phyloP scores from a whole-genome alignment of 2,888 invertebrate genomes.

The Lycaena phlaeas region DNA sequence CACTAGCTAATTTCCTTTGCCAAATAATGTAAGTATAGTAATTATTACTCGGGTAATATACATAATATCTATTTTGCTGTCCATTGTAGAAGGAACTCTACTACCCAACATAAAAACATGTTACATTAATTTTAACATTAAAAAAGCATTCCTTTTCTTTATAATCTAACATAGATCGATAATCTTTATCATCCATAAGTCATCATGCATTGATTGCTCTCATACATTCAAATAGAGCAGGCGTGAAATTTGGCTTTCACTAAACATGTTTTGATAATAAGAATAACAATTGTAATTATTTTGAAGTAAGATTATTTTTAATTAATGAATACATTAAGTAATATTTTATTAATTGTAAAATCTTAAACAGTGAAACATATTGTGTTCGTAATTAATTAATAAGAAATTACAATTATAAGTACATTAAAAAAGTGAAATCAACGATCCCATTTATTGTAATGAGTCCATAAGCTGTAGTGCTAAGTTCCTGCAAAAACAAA shows the following conservation, averaged over 20 bases:
- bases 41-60: too few relatives aligned
- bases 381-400: neutral
- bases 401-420: neutral
- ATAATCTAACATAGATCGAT: neutral
- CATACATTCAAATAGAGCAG: constrained; percentile 31
- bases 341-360: neutral
- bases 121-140: neutral
- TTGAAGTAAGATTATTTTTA: constrained; percentile 23
- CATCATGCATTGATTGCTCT: neutral
- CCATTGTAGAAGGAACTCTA: too few relatives aligned
- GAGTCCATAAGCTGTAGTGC: too few relatives aligned
- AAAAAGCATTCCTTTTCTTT: neutral
- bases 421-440: too few relatives aligned
- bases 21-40: too few relatives aligned
- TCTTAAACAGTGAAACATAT: neutral
- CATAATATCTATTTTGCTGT: too few relatives aligned
- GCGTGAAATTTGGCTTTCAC: constrained; percentile 60
- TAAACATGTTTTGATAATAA: constrained; percentile 35
- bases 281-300: neutral
- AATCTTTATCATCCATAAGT: neutral
- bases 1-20: too few relatives aligned
- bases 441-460: too few relatives aligned
- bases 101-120: neutral
- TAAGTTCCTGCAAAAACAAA: too few relatives aligned
- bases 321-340: constrained; percentile 8